Evolutionary conservation across 2,797 vertebrate genomes (phyloP).

Genomic region (Mastacembelus armatus): DNA sequence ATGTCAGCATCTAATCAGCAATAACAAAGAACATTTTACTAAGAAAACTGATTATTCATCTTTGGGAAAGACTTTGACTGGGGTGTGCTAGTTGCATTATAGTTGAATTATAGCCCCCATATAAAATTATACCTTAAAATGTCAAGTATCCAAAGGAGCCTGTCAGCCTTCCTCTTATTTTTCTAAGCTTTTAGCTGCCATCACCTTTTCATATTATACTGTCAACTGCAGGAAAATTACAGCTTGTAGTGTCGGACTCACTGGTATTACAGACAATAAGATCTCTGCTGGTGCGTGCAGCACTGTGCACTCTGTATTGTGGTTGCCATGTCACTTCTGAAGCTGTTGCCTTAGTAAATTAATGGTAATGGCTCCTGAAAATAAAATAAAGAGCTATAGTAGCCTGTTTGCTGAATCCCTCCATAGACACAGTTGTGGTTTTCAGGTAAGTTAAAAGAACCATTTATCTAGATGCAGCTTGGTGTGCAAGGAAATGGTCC

Average conservation of each 20-base stretch:
- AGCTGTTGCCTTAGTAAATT: neutral
- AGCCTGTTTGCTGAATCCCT: neutral
- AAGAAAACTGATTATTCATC: constrained; percentile 26
- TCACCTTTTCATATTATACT: neutral
- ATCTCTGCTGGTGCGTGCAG: neutral
- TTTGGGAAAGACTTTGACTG: constrained; percentile 43
- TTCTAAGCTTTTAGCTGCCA: no score
- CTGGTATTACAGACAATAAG: neutral
- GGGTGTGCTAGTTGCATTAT: neutral
- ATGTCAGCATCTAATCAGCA: constrained; percentile 45
- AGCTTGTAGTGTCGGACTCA: neutral
- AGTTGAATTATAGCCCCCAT: constrained; percentile 1
- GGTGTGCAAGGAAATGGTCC: no score
- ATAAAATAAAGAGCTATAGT: neutral
- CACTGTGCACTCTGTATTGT: neutral
- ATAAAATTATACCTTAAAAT: constrained; percentile 16
- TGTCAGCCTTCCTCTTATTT: neutral
- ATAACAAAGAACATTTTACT: constrained; percentile 56
- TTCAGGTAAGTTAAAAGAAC: neutral
- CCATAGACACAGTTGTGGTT: neutral
- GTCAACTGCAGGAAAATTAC: neutral
- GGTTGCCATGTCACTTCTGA: neutral
- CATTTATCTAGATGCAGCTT: neutral
- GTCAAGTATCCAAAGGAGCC: no score
- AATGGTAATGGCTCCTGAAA: neutral